phyloP scores from a whole-genome alignment of 64 coral and sea anemone genomes.

The Porites australiensis region DNA sequence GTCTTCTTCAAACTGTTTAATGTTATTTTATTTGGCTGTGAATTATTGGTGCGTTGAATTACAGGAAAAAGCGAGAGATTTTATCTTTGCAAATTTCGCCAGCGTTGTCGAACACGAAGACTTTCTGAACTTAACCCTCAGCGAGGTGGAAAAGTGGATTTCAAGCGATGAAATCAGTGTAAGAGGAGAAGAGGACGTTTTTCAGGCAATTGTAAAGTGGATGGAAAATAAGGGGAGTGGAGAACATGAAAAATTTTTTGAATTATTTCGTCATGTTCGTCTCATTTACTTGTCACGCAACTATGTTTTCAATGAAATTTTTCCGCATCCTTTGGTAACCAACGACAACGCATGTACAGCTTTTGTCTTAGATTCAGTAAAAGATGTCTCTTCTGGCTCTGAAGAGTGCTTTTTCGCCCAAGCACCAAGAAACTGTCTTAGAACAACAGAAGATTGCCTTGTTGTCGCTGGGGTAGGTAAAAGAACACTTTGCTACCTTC shows the following conservation, averaged over 20 bases:
- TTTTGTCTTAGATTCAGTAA: slow-evolving; percentile 50
- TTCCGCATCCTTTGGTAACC: slow-evolving; percentile 43
- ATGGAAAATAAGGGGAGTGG: slow-evolving; percentile 16
- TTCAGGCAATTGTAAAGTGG: neutral
- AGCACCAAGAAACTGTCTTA: slow-evolving; percentile 61
- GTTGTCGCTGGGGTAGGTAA: slow-evolving; percentile 38
- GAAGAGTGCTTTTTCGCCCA: slow-evolving; percentile 23
- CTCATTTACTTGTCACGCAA: slow-evolving; percentile 8
- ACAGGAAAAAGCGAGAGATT: slow-evolving; percentile 27
- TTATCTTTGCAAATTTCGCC: slow-evolving; percentile 56
- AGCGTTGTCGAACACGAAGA: slow-evolving; percentile 35
- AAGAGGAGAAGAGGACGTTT: too few species aligned
- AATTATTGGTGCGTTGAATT: slow-evolving; percentile 45
- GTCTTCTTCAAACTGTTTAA: slow-evolving; percentile 46
- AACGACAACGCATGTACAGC: slow-evolving; percentile 29
- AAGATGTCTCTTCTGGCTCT: slow-evolving; percentile 29
- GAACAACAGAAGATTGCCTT: slow-evolving; percentile 41
- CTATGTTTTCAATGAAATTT: slow-evolving; percentile 47
- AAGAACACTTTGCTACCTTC: slow-evolving; percentile 27
- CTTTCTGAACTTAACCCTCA: slow-evolving; percentile 25
- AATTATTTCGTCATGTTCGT: too few species aligned
- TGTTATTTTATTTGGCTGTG: slow-evolving; percentile 38
- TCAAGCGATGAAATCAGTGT: slow-evolving; percentile 41
- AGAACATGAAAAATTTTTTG: neutral
- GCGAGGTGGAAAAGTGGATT: slow-evolving; percentile 51